Evolutionary conservation across 2,113 vertebrate genomes (phyloP).

Genomic region (Cyanistes caeruleus): DNA sequence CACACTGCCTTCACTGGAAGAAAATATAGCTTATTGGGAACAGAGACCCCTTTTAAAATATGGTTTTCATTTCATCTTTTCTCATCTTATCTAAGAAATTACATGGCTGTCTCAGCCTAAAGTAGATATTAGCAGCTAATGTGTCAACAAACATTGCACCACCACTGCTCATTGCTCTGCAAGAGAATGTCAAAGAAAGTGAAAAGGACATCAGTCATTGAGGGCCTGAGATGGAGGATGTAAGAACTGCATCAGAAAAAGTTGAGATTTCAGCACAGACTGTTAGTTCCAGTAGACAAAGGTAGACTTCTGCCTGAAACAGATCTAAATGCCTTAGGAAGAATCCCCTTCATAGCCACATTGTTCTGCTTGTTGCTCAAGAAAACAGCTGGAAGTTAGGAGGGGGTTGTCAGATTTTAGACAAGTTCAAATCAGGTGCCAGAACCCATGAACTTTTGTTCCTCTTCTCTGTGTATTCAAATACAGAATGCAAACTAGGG

Average conservation of each 20-base stretch:
- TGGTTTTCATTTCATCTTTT: not conserved
- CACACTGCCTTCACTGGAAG: not conserved
- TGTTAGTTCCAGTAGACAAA: not conserved
- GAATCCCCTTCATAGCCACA: not conserved
- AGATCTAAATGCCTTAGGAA: not conserved
- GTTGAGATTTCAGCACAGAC: not conserved
- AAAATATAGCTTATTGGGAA: not conserved
- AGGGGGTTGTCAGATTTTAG: not conserved
- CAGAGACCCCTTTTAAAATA: not conserved
- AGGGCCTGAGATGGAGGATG: not conserved
- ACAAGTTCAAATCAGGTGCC: not conserved
- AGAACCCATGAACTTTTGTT: not conserved
- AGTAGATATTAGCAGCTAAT: not conserved
- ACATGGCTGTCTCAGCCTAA: not conserved
- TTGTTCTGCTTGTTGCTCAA: not conserved
- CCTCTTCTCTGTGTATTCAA: not conserved
- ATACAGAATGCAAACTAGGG: not conserved
- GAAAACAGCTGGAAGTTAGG: not conserved
- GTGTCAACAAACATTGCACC: not conserved
- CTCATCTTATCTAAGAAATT: not conserved
- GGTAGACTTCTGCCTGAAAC: not conserved
- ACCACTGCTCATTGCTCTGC: not conserved
- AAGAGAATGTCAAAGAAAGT: not conserved
- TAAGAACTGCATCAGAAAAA: not conserved
- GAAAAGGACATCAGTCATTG: not conserved